A percentile compares a stretch with the other conserved stretches of the same genome.
phyloP scores from a whole-genome alignment of 2,888 invertebrate species.

The Sphaerophoria taeniata region DNA sequence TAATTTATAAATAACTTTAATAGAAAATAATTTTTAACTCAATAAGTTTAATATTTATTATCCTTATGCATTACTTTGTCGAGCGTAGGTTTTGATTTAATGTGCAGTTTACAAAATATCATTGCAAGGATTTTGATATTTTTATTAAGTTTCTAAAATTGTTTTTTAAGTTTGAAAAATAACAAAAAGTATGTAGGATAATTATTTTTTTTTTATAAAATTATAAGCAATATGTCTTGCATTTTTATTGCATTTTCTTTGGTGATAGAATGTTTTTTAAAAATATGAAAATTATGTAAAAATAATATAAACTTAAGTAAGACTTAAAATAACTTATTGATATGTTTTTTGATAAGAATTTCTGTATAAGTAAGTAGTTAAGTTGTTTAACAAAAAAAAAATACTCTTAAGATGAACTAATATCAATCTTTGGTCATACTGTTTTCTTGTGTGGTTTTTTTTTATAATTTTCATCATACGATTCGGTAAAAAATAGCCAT shows the following conservation, averaged over 20 bases:
- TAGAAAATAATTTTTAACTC: constrained; percentile 60
- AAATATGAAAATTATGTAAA: constrained; percentile 22
- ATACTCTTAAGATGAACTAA: constrained; percentile 34
- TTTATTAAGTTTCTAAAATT: too few relatives aligned
- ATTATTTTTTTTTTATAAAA: background rate
- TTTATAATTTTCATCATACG: background rate
- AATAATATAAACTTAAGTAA: constrained; percentile 27
- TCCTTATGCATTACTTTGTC: constrained; percentile 44
- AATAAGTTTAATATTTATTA: constrained; percentile 37
- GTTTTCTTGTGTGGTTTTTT: constrained; percentile 8
- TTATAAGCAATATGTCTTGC: constrained; percentile 40
- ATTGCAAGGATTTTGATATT: too few relatives aligned
- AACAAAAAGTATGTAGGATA: constrained; percentile 1
- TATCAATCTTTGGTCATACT: constrained; percentile 60
- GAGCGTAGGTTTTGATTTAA: constrained; percentile 16
- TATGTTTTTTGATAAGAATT: constrained; percentile 65
- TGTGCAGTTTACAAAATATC: too few relatives aligned
- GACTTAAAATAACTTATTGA: constrained; percentile 66
- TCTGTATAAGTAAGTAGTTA: constrained; percentile 1
- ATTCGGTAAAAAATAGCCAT: background rate
- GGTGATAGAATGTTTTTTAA: constrained; percentile 49
- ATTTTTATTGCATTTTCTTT: constrained; percentile 68
- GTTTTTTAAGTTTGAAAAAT: background rate
- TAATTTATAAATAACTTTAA: constrained; percentile 68
- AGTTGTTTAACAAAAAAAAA: constrained; percentile 8